phyloP scores from a whole-genome alignment of 2,113 vertebrate genomes.

The Podarcis cretensis region DNA sequence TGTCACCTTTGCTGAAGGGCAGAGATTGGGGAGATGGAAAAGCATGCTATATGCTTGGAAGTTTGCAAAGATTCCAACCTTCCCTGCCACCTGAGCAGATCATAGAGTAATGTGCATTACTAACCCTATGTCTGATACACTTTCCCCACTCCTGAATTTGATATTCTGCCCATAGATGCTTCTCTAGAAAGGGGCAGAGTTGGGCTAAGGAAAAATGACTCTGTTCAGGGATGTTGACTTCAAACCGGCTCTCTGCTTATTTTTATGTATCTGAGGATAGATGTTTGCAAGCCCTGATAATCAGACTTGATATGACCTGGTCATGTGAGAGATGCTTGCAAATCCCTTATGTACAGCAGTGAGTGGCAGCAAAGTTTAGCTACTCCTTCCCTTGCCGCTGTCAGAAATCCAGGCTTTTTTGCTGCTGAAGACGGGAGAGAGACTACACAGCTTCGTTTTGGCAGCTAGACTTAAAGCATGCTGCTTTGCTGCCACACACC shows the following conservation, averaged over 20 bases:
- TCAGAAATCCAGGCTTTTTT: not conserved
- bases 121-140: not conserved
- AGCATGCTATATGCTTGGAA: not conserved
- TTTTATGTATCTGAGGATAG: not conserved
- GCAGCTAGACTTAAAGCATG: not conserved
- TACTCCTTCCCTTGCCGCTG: not conserved
- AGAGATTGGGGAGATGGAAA: not conserved
- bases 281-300: not conserved
- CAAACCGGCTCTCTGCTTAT: not conserved
- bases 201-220: not conserved
- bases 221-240: not conserved
- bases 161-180: not conserved
- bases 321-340: not conserved
- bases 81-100: not conserved
- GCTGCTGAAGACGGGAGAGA: conserved; percentile 7
- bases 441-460: conserved; percentile 27
- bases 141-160: not conserved
- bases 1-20: not conserved
- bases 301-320: not conserved
- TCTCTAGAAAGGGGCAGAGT: not conserved
- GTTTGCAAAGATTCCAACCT: not conserved
- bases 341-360: not conserved
- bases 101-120: not conserved
- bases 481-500: not conserved
- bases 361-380: not conserved